Conservation (phyloP, 1,140 invertebrate species). For the Liolophura sinensis region DNA sequence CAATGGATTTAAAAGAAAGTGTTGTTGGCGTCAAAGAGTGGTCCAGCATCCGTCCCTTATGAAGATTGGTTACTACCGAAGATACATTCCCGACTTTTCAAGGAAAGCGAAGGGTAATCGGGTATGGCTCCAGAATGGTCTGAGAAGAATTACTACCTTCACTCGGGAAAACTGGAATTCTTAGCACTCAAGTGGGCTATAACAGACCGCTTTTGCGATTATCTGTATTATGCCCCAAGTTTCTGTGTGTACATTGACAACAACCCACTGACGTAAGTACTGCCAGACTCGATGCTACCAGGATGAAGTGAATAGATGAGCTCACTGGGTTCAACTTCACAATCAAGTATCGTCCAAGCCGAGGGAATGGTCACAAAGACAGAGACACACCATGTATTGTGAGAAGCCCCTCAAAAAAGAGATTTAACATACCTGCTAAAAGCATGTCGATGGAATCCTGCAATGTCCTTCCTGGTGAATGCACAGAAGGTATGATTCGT, state of each 20-base stretch:
- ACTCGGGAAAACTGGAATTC: constrained; percentile 24
- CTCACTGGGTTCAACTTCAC: constrained; percentile 14
- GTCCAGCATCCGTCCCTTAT: no score
- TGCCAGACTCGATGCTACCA: constrained; percentile 13
- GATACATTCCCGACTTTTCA: constrained; percentile 54
- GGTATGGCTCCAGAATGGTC: constrained; percentile 28
- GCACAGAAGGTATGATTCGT: no score
- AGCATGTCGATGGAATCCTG: no score
- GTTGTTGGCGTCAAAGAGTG: no score
- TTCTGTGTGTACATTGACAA: constrained; percentile 17
- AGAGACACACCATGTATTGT: no score
- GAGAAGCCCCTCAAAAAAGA: no score
- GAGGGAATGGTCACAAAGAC: no score
- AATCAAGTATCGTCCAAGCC: constrained; percentile 17
- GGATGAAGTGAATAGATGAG: constrained; percentile 6
- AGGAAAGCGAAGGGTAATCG: constrained; percentile 25
- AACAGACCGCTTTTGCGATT: constrained; percentile 11
- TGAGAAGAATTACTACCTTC: constrained; percentile 18
- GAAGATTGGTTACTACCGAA: constrained; percentile 43
- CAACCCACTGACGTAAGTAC: constrained; percentile 13
- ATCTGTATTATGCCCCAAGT: constrained; percentile 14
- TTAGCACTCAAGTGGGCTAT: constrained; percentile 25
- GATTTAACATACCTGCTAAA: no score
- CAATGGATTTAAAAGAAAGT: no score
- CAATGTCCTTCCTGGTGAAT: no score